phyloP scores from a whole-genome alignment of 30 jellyfish, hydroid and myxozoan species.

The Nemopilema nomurai region DNA sequence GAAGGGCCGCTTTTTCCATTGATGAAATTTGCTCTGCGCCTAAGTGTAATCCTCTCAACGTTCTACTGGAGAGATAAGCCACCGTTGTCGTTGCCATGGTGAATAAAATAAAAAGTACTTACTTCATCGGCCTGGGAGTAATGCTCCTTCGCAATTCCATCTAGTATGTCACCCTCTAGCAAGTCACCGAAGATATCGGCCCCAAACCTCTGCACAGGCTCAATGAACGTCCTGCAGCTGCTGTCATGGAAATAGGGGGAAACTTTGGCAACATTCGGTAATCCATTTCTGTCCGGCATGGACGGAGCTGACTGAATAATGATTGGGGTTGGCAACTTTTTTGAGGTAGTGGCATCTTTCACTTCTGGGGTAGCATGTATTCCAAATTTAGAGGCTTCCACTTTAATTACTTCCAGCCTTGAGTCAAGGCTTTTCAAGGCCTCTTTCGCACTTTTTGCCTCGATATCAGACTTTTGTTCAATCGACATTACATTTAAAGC shows the following conservation, averaged over 20 bases:
- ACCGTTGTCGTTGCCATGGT: too few relatives aligned
- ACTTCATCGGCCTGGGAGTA: background rate
- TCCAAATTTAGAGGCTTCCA: background rate
- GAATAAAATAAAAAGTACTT: background rate
- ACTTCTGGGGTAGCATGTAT: background rate
- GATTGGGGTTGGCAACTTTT: constrained; percentile 18
- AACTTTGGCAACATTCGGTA: constrained; percentile 31
- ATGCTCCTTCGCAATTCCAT: background rate
- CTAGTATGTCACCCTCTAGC: background rate
- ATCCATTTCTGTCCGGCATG: constrained; percentile 8
- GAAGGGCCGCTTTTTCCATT: too few relatives aligned
- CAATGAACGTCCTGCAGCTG: constrained; percentile 13
- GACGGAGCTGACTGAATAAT: constrained; percentile 31
- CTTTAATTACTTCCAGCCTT: background rate
- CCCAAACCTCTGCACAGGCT: constrained; percentile 31
- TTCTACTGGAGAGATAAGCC: too few relatives aligned
- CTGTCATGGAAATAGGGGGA: constrained; percentile 37
- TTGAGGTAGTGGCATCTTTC: background rate
- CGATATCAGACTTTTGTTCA: background rate
- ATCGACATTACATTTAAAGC: background rate
- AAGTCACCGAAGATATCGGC: constrained; percentile 18
- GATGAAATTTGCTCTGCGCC: too few relatives aligned
- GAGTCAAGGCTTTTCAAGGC: background rate
- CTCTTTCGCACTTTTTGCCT: background rate
- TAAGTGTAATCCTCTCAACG: too few relatives aligned